phyloP scores from a whole-genome alignment of 2,888 invertebrate species.

The Halocaridina rubra region DNA sequence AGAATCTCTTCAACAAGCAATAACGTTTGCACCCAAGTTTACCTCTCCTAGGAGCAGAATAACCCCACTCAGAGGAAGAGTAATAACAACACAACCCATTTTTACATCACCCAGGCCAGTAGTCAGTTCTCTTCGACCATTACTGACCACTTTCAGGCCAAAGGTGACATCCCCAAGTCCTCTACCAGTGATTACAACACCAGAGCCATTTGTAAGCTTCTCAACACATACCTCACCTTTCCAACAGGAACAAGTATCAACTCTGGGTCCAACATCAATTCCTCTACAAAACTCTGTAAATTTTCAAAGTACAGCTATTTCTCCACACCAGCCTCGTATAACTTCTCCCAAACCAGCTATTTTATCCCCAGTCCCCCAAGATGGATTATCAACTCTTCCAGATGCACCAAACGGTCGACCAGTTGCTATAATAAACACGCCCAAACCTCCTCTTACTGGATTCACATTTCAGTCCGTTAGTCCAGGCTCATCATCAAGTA shows the following conservation, averaged over 20 bases:
- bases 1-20: background rate
- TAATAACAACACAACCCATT: too few species aligned
- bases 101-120: background rate
- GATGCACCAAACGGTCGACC: background rate
- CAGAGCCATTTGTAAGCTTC: background rate
- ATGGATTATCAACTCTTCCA: background rate
- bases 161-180: too few species aligned
- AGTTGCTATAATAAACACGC: background rate
- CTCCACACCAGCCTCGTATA: background rate
- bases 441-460: background rate
- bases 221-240: too few species aligned
- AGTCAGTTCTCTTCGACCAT: background rate
- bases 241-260: too few species aligned
- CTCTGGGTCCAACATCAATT: background rate
- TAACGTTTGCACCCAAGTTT: too few species aligned
- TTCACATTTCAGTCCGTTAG: background rate
- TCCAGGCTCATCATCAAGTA: background rate
- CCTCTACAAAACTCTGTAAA: background rate
- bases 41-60: background rate
- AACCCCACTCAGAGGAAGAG: too few species aligned
- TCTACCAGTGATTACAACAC: background rate
- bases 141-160: too few species aligned
- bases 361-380: background rate
- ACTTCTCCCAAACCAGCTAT: background rate
- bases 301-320: background rate